Conservation (phyloP, 2,113 vertebrate genomes). For the Anarrhichthys ocellatus region DNA sequence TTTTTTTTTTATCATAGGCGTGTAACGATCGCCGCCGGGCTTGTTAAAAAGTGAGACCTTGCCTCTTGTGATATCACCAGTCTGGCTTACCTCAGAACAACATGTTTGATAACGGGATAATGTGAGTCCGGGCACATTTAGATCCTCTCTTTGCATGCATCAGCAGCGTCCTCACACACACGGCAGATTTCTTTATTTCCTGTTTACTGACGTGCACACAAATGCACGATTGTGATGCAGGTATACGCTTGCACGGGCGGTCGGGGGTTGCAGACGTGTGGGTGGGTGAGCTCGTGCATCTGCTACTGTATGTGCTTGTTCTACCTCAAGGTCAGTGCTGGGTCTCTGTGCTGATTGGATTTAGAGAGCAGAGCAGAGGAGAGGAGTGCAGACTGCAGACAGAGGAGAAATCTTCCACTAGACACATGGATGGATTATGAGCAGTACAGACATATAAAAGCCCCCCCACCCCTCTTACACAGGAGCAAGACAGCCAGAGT, state of each 20-base stretch:
- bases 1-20: slow-evolving; percentile 59
- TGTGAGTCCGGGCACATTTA: slow-evolving; percentile 20
- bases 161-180: slow-evolving; percentile 19
- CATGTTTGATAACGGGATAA: slow-evolving; percentile 34
- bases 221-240: slow-evolving; percentile 45
- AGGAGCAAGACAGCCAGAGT: slow-evolving; percentile 2
- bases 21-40: slow-evolving; percentile 51
- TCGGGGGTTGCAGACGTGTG: slow-evolving; percentile 32
- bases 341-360: slow-evolving; percentile 74
- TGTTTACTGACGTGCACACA: slow-evolving; percentile 23
- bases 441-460: slow-evolving; percentile 23
- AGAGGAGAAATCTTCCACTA: slow-evolving; percentile 54
- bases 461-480: background rate
- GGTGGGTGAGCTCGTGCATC: slow-evolving; percentile 45
- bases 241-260: slow-evolving; percentile 18
- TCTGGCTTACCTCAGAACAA: slow-evolving; percentile 21
- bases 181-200: slow-evolving; percentile 4
- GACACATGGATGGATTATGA: slow-evolving; percentile 45
- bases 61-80: slow-evolving; percentile 35
- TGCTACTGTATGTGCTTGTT: slow-evolving; percentile 60
- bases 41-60: slow-evolving; percentile 54
- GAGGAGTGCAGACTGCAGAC: slow-evolving; percentile 61
- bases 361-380: slow-evolving; percentile 34
- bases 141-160: slow-evolving; percentile 23
- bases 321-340: slow-evolving; percentile 74